Base-by-base conservation (phyloP, 1,140 invertebrate genomes). In the Drosophila ironensis region DNA sequence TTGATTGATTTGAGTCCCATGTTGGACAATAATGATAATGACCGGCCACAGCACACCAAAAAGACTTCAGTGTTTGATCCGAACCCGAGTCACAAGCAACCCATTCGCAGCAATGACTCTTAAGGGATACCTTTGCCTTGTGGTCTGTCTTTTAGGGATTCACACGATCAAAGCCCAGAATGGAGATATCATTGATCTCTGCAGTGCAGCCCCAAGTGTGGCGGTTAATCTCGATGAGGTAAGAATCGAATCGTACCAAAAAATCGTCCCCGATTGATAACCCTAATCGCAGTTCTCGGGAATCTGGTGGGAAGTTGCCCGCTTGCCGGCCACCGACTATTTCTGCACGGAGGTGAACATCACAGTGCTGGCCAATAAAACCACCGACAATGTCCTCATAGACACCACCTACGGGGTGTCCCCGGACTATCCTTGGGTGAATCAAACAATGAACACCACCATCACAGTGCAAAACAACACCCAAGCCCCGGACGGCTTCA, bases 391-490 rank as follows among this genome's bases (percentile, higher is more conserved):
- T 60, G 66, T 88, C 2, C 16, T 35, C 2, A 86, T 88, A n/a
- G 38, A 52, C 4, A 81, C 76, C 1, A 86, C 75, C 2, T 88
- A 88, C 33, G 66, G 64, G 8, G 70, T 81, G 4, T 66, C 69
- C 0, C 19, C 35, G 1, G 14, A 20, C 1, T 88, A 72, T 51
- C 86, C 78, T 0, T 88, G 75, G 75, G 80, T 88, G 1, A 88
- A 88, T 57, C 80, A 86, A 40, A 88, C 72, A 16, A 88, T 88
- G 80, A 80, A 75, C 17, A 56, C 86, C 11, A 88, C 73, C 3
- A 4, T 86, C 12, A 71, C 66, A 0, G 44, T 57, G 12, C 8
- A 4, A 0, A 45, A 72, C 19, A 12, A 7, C 0, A 28, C 38
- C 0, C 11, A 0, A 0, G 8, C 4, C 0, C 5, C 8, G 0